Base-by-base conservation (phyloP, 2,888 invertebrate species). In the Hirtodrosophila trivittata region DNA sequence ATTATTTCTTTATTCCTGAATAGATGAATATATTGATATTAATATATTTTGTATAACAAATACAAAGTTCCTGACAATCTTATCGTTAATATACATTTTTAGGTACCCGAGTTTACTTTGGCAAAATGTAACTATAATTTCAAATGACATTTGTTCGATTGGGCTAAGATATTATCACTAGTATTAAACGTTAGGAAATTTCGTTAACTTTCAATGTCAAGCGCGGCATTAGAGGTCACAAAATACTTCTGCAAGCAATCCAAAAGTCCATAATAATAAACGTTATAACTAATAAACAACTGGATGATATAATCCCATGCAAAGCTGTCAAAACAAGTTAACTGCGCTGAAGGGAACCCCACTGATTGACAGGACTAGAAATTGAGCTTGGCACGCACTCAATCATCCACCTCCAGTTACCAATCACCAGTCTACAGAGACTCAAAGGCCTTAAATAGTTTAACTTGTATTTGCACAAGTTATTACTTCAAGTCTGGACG, bases 261-360 rank as follows among this genome's bases (percentile, higher is more conserved):
- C 45, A 78, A n/a, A n/a, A n/a, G n/a, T n/a, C 18, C 2, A 5
- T 68, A 60, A 72, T 65, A 39, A 57, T 60, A 65, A 66, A 60
- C 33, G 59, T 59, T 66, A 32, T 38, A 63, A 65, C 56, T 63
- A 64, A 76, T 77, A 67, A 62, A 63, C 42, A 70, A 63, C 28
- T 56, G 18, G 6, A 8, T 43, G 39, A 52, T 60, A 52, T 57
- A 49, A 51, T 60, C 45, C 57, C 69, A 56, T 51, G 60, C 81
- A 54, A 80, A 33, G 55, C 69, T 77, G 84, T 67, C 84, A 80
- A 59, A 67, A 59, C 50, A 62, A 55, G 25, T 67, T 12, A 60
- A 43, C 28, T 41, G 51, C 55, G 55, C 39, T 30, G 26, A 42
- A 45, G 45, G 3, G 21, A 28, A 21, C 43, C 9, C 25, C 16